Conservation (phyloP, 2,797 vertebrate species). For the Picus viridis region DNA sequence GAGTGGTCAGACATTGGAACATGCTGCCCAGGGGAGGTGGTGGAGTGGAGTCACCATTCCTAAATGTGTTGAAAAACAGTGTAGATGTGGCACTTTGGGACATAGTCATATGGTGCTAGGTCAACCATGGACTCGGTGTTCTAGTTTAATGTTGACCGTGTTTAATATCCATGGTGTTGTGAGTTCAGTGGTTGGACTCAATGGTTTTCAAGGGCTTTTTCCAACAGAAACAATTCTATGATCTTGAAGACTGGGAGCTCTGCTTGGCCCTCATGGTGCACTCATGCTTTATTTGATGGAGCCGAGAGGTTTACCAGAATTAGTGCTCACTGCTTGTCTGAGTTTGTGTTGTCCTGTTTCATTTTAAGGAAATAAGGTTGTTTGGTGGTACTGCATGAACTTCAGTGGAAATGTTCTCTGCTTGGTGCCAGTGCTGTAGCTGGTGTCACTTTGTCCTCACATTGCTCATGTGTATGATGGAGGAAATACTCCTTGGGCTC, state of each 20-base stretch:
- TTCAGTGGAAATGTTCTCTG: background rate
- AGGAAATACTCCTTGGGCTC: background rate
- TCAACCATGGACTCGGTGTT: no score
- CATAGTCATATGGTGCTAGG: no score
- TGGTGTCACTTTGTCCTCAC: background rate
- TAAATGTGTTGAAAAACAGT: no score
- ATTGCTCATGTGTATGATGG: accelerated
- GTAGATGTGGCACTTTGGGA: no score
- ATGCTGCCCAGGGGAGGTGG: no score
- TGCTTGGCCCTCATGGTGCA: background rate
- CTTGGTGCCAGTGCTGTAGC: background rate
- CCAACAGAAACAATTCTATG: no score
- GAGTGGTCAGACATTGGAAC: no score
- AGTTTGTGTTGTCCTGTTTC: background rate
- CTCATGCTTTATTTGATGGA: background rate
- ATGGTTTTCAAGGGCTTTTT: no score
- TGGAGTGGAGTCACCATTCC: no score
- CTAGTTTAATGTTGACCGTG: no score
- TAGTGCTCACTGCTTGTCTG: background rate
- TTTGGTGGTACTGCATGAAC: background rate
- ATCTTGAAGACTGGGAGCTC: background rate
- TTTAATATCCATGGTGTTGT: no score
- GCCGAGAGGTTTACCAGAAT: background rate
- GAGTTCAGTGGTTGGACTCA: no score
- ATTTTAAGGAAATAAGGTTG: background rate